Evolutionary conservation across 1,140 invertebrate species (phyloP), one percentile per base, ranked within the genome.

Genomic region (Halyomorpha halys): DNA sequence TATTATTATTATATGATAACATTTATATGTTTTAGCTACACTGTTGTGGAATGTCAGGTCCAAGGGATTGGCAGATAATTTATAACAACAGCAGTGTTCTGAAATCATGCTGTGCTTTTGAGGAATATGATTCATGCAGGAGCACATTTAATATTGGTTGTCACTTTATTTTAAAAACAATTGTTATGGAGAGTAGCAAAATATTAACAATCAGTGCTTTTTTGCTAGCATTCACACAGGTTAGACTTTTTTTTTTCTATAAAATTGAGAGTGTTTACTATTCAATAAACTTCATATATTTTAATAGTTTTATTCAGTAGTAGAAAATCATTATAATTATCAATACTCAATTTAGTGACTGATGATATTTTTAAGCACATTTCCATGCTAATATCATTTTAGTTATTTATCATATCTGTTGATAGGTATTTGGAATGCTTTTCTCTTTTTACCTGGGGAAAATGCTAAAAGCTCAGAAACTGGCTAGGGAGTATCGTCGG

Each of bases 11-110:
- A n/a, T 19, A 49, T 18, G 5, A 21, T n/a, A 19, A 9, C n/a
- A 23, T 60, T 44, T 19, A 39, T 44, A 69, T 15, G 21, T 65
- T 54, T 59, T 21, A 30, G 21, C 53, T 56, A 5, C 53, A 56
- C 14, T 56, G 53, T 21, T 56, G 53, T 25, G 53, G 53, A 16
- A 4, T 56, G 6, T 23, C 18, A 23, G 53, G 53, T 9, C 53
- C 53, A 11, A 23, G 23, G 23, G 53, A 56, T 56, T 56, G 53
- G 53, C 14, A 16, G 14, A 27, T 56, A 25, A 16, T 56, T 5
- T 56, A 56, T 25, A 25, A 25, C 19, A 56, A 56, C 15, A 25
- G 18, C 21, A 23, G 8, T 27, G 14, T 25, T 11, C 53, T 21
- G 2, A 16, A 14, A 5, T 56, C 53, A 9, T 56, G 53, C 14